phyloP scores from a whole-genome alignment of 2,113 vertebrate genomes.

The Prolemur simus region DNA sequence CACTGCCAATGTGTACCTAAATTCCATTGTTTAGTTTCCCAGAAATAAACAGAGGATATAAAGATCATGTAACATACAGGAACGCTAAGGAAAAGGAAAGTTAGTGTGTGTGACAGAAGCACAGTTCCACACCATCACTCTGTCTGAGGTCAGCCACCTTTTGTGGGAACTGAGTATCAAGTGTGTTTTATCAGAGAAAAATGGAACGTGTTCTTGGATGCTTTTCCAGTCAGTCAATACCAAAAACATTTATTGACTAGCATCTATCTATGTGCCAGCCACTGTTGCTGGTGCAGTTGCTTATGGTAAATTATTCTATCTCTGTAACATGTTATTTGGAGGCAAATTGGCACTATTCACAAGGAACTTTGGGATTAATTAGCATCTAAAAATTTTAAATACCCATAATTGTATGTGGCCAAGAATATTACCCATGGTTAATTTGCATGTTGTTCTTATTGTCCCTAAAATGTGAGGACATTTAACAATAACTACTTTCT shows the following conservation, averaged over 20 bases:
- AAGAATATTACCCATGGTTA: conserved; percentile 60
- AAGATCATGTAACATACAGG: not conserved
- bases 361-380: conserved; percentile 65
- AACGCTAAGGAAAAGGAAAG: not conserved
- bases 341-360: conserved; percentile 54
- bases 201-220: not conserved
- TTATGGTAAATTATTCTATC: conserved; percentile 63
- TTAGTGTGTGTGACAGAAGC: not conserved
- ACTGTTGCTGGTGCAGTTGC: conserved; percentile 34
- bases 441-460: conserved; percentile 62
- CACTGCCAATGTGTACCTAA: not conserved
- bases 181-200: not conserved
- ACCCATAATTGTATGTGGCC: conserved; percentile 60
- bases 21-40: not conserved
- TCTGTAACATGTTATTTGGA: conserved; percentile 67
- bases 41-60: not conserved
- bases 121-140: not conserved
- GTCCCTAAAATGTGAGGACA: conserved; percentile 51
- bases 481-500: conserved; percentile 13
- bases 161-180: not conserved
- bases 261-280: conserved; percentile 19
- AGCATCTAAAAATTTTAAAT: conserved; percentile 66
- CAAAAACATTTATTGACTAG: not conserved
- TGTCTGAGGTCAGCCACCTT: not conserved
- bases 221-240: not conserved